A percentile compares a stretch with the other conserved stretches of the same genome.
These are phyloP conservation scores for Pempheris klunzingeri DNA, from an alignment of 2,797 vertebrate genomes.

Conservation along the genomic window DNA sequence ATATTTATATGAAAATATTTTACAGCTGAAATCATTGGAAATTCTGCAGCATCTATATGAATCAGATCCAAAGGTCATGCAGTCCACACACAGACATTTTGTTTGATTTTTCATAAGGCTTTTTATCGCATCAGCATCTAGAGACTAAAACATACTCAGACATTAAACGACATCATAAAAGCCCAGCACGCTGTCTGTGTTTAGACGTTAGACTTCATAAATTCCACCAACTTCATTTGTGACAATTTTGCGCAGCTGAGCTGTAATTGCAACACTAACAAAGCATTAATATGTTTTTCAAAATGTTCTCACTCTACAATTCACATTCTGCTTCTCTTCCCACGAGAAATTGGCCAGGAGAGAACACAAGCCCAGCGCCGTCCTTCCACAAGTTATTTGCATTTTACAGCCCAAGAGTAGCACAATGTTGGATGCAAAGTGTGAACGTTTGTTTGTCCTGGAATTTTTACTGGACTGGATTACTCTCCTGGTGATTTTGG, in stretches of 20 bases:
- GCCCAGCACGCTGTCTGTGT: conserved; percentile 11
- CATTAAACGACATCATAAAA: conserved; percentile 49
- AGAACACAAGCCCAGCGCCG: neutral
- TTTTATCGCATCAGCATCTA: conserved; percentile 44
- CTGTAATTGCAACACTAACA: conserved; percentile 66
- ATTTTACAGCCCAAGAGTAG: conserved; percentile 55
- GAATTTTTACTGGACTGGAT: conserved; percentile 60
- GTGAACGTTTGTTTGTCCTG: conserved; percentile 66
- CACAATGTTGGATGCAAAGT: conserved; percentile 48
- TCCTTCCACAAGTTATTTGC: conserved; percentile 47
- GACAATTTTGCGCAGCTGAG: conserved; percentile 60
- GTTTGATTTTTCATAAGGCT: conserved; percentile 16
- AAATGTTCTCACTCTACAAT: conserved; percentile 36
- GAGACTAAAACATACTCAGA: conserved; percentile 47
- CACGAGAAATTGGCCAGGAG: conserved; percentile 49
- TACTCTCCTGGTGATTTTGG: conserved; percentile 62
- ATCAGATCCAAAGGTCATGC: conserved; percentile 28
- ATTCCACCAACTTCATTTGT: conserved; percentile 50
- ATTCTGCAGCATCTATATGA: conserved; percentile 29
- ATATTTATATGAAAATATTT: conserved; percentile 38
- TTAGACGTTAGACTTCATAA: conserved; percentile 48
- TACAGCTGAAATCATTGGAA: conserved; percentile 44
- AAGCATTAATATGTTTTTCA: conserved; percentile 59
- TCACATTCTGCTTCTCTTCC: conserved; percentile 52
- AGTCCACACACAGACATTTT: conserved; percentile 19